phyloP scores from a whole-genome alignment of 2,797 vertebrate genomes.

The Rhynchonycteris naso region DNA sequence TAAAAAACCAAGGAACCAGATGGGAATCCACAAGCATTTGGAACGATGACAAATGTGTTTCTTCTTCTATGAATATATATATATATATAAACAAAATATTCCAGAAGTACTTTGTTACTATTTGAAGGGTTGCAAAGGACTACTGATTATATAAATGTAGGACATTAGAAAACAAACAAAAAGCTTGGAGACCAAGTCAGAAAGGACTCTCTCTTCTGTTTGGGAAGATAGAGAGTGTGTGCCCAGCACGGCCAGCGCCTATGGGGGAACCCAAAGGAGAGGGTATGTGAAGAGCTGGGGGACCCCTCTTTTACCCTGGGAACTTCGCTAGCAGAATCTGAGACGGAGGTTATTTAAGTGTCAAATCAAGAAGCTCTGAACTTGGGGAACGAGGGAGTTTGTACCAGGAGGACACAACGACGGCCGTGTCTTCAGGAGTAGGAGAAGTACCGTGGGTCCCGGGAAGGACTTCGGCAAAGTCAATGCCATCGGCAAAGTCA shows the following conservation, averaged over 20 bases:
- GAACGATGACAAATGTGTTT: background rate
- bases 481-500: fast-evolving
- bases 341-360: background rate
- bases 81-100: no score
- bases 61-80: background rate
- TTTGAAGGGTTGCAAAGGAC: background rate
- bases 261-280: no score
- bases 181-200: background rate
- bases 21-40: background rate
- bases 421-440: fast-evolving
- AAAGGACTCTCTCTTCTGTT: fast-evolving
- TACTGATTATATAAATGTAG: background rate
- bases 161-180: background rate
- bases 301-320: background rate
- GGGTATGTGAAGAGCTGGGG: no score
- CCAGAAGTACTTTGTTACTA: background rate
- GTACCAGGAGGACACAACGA: no score
- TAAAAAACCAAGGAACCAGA: background rate
- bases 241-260: fast-evolving
- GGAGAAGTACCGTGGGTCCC: fast-evolving
- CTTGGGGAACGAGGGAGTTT: background rate
- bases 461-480: background rate
- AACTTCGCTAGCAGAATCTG: background rate
- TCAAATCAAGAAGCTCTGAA: background rate
- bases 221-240: fast-evolving